phyloP scores from a whole-genome alignment of 2,113 vertebrate genomes.

The Leptodactylus fuscus region DNA sequence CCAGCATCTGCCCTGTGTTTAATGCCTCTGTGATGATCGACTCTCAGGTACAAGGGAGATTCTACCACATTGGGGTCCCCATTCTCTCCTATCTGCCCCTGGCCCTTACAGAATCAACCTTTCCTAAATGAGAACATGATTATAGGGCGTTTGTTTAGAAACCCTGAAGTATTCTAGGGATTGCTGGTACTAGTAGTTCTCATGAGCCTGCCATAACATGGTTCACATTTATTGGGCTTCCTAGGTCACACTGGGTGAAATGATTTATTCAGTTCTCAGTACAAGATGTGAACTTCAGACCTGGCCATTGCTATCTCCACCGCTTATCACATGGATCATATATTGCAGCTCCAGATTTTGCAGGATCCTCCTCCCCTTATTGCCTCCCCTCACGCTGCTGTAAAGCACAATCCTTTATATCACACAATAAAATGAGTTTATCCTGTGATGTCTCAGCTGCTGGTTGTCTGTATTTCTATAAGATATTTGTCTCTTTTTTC shows the following conservation, averaged over 20 bases:
- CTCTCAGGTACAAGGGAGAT: constrained; percentile 78
- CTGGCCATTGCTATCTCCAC: background rate
- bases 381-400: background rate
- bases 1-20: constrained; percentile 66
- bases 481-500: background rate
- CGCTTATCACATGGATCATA: background rate
- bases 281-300: background rate
- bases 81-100: constrained; percentile 87
- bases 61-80: constrained; percentile 89
- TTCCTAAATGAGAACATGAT: constrained; percentile 64
- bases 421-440: background rate
- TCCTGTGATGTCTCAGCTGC: background rate
- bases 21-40: constrained; percentile 79
- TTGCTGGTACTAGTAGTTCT: constrained; percentile 11
- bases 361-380: background rate
- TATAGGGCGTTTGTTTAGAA: background rate
- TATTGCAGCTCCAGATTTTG: too few relatives aligned
- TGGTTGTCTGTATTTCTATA: background rate
- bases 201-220: background rate
- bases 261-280: too few relatives aligned
- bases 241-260: background rate
- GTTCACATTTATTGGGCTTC: background rate
- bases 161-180: too few relatives aligned
- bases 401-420: background rate
- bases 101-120: constrained; percentile 75